Percentiles rank a stretch among this genome's conserved stretches.
These are phyloP conservation scores for Drosophila colorata DNA, from an alignment of 2,888 invertebrate genomes.

Conservation along the genomic window DNA sequence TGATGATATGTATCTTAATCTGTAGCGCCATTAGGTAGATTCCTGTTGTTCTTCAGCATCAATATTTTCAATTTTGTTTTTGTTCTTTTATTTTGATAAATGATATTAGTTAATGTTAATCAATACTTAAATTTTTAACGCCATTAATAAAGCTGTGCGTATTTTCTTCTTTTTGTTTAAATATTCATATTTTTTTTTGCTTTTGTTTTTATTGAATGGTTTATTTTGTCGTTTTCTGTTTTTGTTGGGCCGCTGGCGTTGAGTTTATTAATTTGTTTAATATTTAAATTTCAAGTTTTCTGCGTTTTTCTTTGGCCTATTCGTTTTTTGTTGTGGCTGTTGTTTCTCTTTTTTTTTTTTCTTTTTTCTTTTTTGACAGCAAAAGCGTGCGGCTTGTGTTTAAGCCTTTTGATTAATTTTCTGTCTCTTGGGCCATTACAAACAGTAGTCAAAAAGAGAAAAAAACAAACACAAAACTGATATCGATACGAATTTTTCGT, in stretches of 20 bases:
- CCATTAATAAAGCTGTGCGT: slow-evolving; percentile 73
- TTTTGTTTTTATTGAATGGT: slow-evolving; percentile 18
- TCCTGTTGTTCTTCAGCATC: neutral
- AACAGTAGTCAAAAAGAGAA: slow-evolving; percentile 62
- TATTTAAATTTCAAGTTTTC: slow-evolving; percentile 72
- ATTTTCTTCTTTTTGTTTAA: slow-evolving; percentile 46
- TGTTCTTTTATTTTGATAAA: slow-evolving; percentile 52
- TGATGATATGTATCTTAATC: neutral
- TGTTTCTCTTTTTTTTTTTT: slow-evolving; percentile 34
- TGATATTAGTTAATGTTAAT: slow-evolving; percentile 57
- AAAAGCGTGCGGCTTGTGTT: slow-evolving; percentile 66
- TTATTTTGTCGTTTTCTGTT: slow-evolving; percentile 3
- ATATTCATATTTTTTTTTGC: slow-evolving; percentile 16
- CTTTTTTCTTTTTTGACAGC: slow-evolving; percentile 65
- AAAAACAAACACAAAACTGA: slow-evolving; percentile 14
- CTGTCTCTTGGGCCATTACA: slow-evolving; percentile 26
- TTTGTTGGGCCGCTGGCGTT: slow-evolving; percentile 30
- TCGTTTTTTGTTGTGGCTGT: slow-evolving; percentile 31
- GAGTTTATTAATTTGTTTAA: slow-evolving; percentile 62
- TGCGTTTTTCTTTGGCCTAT: slow-evolving; percentile 40
- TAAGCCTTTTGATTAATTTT: slow-evolving; percentile 72
- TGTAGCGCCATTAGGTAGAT: neutral
- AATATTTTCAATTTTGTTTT: neutral
- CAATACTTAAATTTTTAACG: slow-evolving; percentile 44
- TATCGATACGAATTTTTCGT: slow-evolving; percentile 40